Percentiles rank a stretch among this genome's conserved stretches.
phyloP scores from a whole-genome alignment of 2,797 vertebrate genomes.

The Spheniscus humboldti region DNA sequence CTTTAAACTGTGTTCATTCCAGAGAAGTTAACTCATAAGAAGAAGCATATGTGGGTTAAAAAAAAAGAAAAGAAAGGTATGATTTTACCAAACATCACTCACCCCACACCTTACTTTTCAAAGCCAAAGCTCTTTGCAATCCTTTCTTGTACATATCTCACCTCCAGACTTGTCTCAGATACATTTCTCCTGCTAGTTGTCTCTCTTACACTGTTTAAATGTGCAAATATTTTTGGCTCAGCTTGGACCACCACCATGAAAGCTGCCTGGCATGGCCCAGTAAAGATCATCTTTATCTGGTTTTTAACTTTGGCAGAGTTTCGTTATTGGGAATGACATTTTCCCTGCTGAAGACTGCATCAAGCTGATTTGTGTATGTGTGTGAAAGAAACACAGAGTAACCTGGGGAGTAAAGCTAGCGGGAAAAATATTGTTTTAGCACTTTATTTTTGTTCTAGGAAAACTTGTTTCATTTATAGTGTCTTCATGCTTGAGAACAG shows the following conservation, averaged over 20 bases:
- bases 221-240: neutral
- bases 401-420: neutral
- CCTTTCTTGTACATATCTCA: neutral
- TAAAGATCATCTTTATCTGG: neutral
- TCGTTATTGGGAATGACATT: neutral
- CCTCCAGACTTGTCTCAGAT: neutral
- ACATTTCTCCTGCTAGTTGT: neutral
- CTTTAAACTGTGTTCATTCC: neutral
- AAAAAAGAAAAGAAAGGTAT: neutral
- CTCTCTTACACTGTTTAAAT: neutral
- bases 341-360: neutral
- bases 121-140: neutral
- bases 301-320: neutral
- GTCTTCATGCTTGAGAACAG: neutral
- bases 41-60: neutral
- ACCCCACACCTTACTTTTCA: neutral
- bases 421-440: neutral
- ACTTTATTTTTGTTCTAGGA: neutral
- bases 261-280: neutral
- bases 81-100: neutral
- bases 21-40: neutral
- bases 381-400: neutral
- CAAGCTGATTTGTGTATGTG: neutral
- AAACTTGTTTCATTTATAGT: neutral
- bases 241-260: neutral